Base-by-base conservation (phyloP, 2,888 invertebrate species). In the Polydrusus tereticollis region DNA sequence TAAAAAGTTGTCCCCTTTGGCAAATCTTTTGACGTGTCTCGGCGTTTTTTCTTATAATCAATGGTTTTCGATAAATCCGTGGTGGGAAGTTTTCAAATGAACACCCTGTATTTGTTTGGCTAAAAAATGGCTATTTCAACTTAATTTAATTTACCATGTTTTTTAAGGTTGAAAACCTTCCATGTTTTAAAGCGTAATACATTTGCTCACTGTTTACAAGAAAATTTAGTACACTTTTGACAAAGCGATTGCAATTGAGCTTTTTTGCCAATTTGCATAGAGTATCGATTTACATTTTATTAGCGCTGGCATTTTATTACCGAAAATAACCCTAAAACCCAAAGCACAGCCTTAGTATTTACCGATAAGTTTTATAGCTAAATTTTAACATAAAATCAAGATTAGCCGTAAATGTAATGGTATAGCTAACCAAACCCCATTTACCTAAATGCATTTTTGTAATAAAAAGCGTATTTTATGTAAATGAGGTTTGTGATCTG, bases 221-320 rank as follows among this genome's bases (percentile, higher is more conserved):
- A 47, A 47, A 47, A 47, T 47, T 23, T 21, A 47, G 16, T 23
- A n/a, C 23, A 12, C 21, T 47, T 47, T 47, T 23, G 12, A 41
- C 14, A 14, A 16, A 41, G 5, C 2, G 23, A n/a, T 47, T 47
- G 47, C 47, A 47, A 47, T 47, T 21, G n/a, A 23, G 23, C 47
- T 47, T 47, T 45, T 47, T 47, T 47, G 21, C 47, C 5, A 47
- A 47, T 47, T 47, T 47, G 47, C 47, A 47, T 47, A 47, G n/a
- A n/a, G n/a, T 47, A 47, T 47, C 47, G 47, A 47, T 47, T 47
- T 47, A 23, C n/a, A 47, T 47, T 47, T 47, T 47, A 47, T 47
- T 47, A 47, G 47, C 21, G 12, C 21, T 23, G 23, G 47, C 21
- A 23, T 47, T 47, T 45, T 47, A 47, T 47, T 23, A 23, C 12